Base-by-base conservation (phyloP, 2,113 vertebrate species). In the Oreocharis arfaki region DNA sequence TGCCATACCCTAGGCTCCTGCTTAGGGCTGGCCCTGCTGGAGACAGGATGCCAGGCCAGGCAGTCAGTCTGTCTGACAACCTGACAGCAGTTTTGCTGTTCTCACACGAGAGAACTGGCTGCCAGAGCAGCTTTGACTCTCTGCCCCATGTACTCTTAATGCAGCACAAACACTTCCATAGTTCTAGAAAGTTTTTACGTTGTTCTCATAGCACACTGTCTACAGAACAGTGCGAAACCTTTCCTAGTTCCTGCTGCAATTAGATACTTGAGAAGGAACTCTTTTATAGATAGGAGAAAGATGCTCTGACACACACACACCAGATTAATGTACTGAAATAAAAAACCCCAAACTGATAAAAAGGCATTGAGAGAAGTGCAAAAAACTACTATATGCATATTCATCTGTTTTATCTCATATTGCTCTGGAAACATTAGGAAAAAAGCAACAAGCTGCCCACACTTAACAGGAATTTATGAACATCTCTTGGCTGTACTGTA, bases 191-290 rank as follows among this genome's bases (percentile, higher is more conserved):
- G 67, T 20, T 42, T 35, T 33, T 18, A 28, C 1, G 2, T 30
- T 52, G 30, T 63, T 82, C 53, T 57, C 53, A 44, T n/a, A 77
- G 42, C 0, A 3, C 37, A 22, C 22, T 46, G 74, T 26, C 81
- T 30, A 61, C 26, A 65, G 44, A 89, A 77, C 50, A 89, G 15
- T 5, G 42, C 39, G 23, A 64, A 84, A 70, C 30, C 55, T 68
- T 42, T 59, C 32, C 24, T 22, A 86, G 65, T 10, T 94, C 81
- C 92, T 94, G 90, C 64, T 95, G 85, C 20, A 75, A 73, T 89
- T 85, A 96, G 93, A 95, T 97, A 95, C 17, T 85, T 47, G 57
- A 86, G 67, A 93, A 92, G 59, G 27, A 84, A 80, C 52, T 27
- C 42, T 41, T 90, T 47, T n/a, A 44, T 2, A 88, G 94, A 94